Evolutionary conservation across 1,140 invertebrate genomes (phyloP).

Genomic region (Apocrypta bakeri): DNA sequence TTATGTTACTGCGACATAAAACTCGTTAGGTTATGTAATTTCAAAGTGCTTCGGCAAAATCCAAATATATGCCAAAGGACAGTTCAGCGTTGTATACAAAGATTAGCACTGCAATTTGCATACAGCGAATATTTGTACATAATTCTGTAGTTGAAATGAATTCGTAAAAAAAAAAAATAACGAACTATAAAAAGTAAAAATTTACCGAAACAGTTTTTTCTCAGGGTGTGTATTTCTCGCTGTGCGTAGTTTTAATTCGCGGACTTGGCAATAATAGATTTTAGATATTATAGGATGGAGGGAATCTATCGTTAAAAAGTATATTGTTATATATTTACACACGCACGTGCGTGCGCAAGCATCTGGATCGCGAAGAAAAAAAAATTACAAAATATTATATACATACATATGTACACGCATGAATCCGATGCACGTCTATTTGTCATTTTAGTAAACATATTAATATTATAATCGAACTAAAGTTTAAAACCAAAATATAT

Average conservation of each 20-base stretch:
- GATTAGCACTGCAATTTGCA: background rate
- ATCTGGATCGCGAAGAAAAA: conserved; percentile 3
- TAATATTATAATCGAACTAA: background rate
- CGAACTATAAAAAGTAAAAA: background rate
- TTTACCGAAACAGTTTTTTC: conserved; percentile 37
- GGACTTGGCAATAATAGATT: conserved; percentile 18
- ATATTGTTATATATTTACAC: conserved; percentile 4
- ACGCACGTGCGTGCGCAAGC: background rate
- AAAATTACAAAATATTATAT: background rate
- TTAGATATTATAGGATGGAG: background rate
- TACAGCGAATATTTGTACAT: background rate
- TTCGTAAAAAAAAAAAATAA: background rate
- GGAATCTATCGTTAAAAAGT: background rate
- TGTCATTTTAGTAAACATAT: conserved; percentile 7
- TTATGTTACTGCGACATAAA: conserved; percentile 9
- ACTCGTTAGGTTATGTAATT: background rate
- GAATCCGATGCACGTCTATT: conserved; percentile 33
- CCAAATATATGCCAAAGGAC: conserved; percentile 34
- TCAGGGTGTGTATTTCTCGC: conserved; percentile 15
- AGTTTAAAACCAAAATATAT: conserved; percentile 27
- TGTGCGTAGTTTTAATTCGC: conserved; percentile 13
- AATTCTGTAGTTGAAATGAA: background rate
- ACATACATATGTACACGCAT: background rate
- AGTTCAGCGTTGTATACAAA: conserved; percentile 3
- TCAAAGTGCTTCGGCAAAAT: conserved; percentile 17